Conservation (phyloP, 2,797 vertebrate genomes). For the Periparus ater region DNA sequence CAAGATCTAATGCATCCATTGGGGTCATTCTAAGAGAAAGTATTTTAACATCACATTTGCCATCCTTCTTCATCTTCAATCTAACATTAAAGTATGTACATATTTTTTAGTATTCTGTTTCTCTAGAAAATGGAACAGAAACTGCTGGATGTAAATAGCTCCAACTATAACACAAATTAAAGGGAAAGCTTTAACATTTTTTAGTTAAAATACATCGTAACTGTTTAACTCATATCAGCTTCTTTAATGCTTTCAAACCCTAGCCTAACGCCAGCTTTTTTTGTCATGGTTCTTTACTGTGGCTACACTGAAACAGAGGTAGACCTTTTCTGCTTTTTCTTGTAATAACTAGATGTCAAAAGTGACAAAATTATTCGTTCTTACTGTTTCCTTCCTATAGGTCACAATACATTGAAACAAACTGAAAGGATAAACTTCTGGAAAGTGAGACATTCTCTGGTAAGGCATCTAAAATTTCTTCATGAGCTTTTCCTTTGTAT, state of each 20-base stretch:
- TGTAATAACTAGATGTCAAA: neutral
- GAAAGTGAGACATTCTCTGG: neutral
- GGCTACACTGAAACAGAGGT: neutral
- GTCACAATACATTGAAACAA: neutral
- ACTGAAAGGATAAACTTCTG: neutral
- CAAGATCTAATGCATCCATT: neutral
- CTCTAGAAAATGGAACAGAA: neutral
- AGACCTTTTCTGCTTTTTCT: neutral
- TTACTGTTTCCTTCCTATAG: neutral
- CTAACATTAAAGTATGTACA: neutral
- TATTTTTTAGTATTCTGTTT: neutral
- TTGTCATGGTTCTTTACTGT: neutral
- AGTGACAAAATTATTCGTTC: neutral
- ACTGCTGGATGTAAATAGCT: neutral
- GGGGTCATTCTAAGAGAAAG: neutral
- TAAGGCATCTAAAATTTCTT: neutral
- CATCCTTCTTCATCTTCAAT: neutral
- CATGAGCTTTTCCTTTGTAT: neutral
- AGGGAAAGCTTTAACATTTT: neutral
- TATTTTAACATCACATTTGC: neutral
- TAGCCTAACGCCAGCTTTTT: neutral
- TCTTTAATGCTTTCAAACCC: neutral
- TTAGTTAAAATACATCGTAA: neutral
- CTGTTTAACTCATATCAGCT: neutral
- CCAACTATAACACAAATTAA: neutral